phyloP scores from a whole-genome alignment of 2,888 invertebrate genomes.

The Horisme vitalbata region DNA sequence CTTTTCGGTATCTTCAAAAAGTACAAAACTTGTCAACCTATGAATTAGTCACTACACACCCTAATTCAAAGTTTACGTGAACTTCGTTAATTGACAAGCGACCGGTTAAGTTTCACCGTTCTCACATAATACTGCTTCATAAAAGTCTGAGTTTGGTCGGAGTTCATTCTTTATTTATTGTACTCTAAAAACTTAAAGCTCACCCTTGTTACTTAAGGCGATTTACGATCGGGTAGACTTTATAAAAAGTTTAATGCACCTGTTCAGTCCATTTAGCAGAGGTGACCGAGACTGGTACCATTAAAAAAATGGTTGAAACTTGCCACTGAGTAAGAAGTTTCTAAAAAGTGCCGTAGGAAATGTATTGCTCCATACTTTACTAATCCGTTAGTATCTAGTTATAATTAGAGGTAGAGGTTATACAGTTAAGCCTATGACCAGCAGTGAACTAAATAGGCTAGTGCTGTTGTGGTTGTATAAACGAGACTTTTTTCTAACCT shows the following conservation, averaged over 20 bases:
- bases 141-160: constrained; percentile 45
- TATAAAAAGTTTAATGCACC: constrained; percentile 71
- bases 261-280: constrained; percentile 68
- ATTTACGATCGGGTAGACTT: constrained; percentile 65
- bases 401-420: too few relatives aligned
- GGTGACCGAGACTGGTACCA: constrained; percentile 49
- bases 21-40: too few relatives aligned
- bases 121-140: constrained; percentile 38
- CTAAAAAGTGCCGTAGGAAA: constrained; percentile 23
- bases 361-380: constrained; percentile 6
- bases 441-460: too few relatives aligned
- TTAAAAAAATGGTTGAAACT: constrained; percentile 41
- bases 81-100: constrained; percentile 25
- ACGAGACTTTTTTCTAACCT: too few relatives aligned
- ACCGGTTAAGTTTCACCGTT: constrained; percentile 20
- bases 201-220: constrained; percentile 70
- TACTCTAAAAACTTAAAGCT: constrained; percentile 65
- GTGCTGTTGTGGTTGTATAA: too few relatives aligned
- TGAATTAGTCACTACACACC: neutral
- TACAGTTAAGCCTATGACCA: too few relatives aligned
- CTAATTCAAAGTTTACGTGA: constrained; percentile 4
- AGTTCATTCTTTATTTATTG: constrained; percentile 61
- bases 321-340: constrained; percentile 35
- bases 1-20: too few relatives aligned
- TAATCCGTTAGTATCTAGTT: neutral